Percentiles rank a stretch among this genome's conserved stretches.
These are phyloP conservation scores for Prionailurus viverrinus DNA, from an alignment of 2,113 vertebrate genomes.

Conservation along the genomic window DNA sequence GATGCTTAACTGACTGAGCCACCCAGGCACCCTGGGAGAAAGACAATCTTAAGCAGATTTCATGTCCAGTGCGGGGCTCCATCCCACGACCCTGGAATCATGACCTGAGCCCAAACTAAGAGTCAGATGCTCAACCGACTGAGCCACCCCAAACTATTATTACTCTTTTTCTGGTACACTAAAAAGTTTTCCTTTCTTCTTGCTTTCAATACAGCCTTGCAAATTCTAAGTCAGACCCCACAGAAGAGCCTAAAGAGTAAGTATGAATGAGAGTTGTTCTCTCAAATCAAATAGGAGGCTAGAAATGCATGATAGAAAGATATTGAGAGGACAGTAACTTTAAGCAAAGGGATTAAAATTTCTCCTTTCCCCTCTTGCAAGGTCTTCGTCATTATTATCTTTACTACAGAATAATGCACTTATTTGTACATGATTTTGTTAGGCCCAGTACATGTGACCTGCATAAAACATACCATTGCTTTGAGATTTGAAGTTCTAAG, in stretches of 20 bases:
- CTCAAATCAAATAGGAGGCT: neutral
- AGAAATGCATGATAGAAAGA: neutral
- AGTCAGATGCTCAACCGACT: too few species aligned
- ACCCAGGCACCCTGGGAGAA: too few species aligned
- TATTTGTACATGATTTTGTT: neutral
- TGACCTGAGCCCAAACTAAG: too few species aligned
- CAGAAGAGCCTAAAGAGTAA: neutral
- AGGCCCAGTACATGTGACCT: neutral
- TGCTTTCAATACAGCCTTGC: neutral
- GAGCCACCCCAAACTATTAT: neutral
- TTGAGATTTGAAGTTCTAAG: constrained; percentile 19
- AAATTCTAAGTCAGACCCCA: neutral
- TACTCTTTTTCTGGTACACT: neutral
- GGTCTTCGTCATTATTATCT: neutral
- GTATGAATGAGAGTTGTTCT: neutral
- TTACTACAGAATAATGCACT: neutral
- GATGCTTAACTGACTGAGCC: too few species aligned
- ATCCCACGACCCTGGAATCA: too few species aligned
- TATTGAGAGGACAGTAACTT: neutral
- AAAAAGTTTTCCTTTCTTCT: constrained; percentile 21
- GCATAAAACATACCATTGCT: neutral
- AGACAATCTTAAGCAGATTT: too few species aligned
- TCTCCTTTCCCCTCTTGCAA: neutral
- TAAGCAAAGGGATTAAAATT: neutral
- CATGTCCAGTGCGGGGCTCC: too few species aligned